Evolutionary conservation across 2,113 vertebrate genomes (phyloP), one percentile per base, ranked within the genome.

Genomic region (Melanotaenia duboulayi): DNA sequence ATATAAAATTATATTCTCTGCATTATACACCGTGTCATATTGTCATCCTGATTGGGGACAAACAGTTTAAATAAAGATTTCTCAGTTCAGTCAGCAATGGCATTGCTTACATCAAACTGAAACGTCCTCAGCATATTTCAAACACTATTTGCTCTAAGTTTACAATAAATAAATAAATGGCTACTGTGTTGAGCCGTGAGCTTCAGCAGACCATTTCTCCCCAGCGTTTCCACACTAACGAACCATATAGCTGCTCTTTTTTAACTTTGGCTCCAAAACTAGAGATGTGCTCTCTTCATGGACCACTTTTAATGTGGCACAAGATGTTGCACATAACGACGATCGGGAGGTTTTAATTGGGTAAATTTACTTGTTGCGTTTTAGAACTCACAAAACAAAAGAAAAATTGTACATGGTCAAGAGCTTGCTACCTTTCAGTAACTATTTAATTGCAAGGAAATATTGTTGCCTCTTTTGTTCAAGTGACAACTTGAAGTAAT

Each of bases 141-240:
- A 73, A 72, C 65, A 46, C 55, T 16, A 42, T 35, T 13, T 63
- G 46, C 13, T 80, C 44, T 57, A 80, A 78, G 78, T 81, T 72
- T 77, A 85, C 72, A 85, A 64, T 59, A 78, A 84, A 90, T 91
- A 91, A 89, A 91, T 85, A 91, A 85, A 74, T 20, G 66, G 60
- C 63, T 57, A 55, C 59, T 66, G 66, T 65, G 52, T 32, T 52
- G 51, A 78, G 69, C 71, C 49, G 32, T 55, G 48, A 77, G 63
- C 51, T 61, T 67, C 62, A 73, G 57, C 73, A 80, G 67, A 13
- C 42, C 10, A 57, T 16, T 39, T 19, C 46, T 59, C 14, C 16
- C 9, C 22, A 32, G 35, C 19, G 35, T 50, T 66, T 61, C 55
- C 19, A 64, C 57, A 61, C 14, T 11, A 51, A 40, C 19, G 66